Conservation (phyloP, 2,113 vertebrate species). For the Cyprinodon variegatus region DNA sequence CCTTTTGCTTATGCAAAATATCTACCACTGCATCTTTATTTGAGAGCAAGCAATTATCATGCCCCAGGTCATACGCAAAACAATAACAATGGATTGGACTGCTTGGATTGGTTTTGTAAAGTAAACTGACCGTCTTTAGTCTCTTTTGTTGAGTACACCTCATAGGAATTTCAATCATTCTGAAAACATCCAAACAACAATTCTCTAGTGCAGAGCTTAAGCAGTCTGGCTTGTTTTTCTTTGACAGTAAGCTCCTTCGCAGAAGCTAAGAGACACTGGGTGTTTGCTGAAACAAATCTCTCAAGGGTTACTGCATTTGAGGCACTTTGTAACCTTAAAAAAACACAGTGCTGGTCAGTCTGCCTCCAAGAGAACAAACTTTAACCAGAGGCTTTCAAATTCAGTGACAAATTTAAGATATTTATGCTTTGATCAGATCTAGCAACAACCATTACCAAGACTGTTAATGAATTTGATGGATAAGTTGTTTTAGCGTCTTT, state of each 20-base stretch:
- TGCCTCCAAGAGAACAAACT: conserved; percentile 8
- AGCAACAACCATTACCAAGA: not conserved
- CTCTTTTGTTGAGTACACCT: conserved; percentile 60
- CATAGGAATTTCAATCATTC: conserved; percentile 61
- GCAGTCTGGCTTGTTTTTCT: conserved; percentile 44
- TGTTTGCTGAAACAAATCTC: conserved; percentile 48
- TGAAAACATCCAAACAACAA: conserved; percentile 69
- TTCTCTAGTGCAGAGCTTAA: conserved; percentile 58
- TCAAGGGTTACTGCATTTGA: conserved; percentile 55
- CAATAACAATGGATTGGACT: conserved; percentile 37
- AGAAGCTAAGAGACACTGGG: conserved; percentile 43
- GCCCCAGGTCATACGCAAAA: conserved; percentile 15
- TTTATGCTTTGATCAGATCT: not conserved
- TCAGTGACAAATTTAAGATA: not conserved
- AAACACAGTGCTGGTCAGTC: not conserved
- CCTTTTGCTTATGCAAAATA: conserved; percentile 30
- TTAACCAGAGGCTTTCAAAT: not conserved
- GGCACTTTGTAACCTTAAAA: conserved; percentile 32
- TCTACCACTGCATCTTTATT: not conserved
- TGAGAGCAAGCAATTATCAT: conserved; percentile 7
- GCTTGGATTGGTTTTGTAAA: conserved; percentile 63
- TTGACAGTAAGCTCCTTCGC: conserved; percentile 58
- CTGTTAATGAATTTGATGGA: not conserved
- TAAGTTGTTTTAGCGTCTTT: not conserved
- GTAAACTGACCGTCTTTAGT: conserved; percentile 52